These are phyloP conservation scores for Plebejus argus DNA, from an alignment of 2,888 invertebrate species.

Conservation along the genomic window DNA sequence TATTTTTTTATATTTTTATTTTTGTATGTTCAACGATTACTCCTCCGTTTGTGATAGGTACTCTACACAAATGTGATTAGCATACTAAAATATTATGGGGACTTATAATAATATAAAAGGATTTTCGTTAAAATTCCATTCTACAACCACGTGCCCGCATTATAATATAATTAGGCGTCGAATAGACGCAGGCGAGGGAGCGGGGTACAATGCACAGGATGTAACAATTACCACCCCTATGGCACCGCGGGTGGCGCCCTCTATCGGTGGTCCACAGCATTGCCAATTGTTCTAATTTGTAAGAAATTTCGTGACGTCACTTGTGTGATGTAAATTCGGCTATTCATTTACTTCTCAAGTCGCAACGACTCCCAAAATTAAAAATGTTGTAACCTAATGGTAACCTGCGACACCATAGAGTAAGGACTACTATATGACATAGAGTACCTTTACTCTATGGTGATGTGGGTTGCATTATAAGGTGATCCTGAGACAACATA, in stretches of 20 bases:
- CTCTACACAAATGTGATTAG: not conserved
- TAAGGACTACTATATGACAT: too few species aligned
- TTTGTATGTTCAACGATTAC: too few species aligned
- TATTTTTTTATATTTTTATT: too few species aligned
- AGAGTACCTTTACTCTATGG: too few species aligned
- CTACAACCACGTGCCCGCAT: not conserved
- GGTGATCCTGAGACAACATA: too few species aligned
- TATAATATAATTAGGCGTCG: not conserved
- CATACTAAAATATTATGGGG: not conserved
- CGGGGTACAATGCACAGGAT: not conserved
- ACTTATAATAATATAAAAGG: not conserved
- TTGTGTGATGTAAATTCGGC: not conserved
- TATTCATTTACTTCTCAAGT: not conserved
- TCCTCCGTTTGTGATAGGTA: too few species aligned
- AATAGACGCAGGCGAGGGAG: not conserved
- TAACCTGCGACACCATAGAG: too few species aligned
- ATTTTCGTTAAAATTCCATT: conserved; percentile 6
- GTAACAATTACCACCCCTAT: conserved; percentile 16
- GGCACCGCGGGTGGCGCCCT: not conserved
- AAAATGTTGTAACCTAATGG: too few species aligned
- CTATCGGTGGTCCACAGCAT: not conserved
- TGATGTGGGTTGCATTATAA: too few species aligned
- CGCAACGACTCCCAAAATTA: not conserved
- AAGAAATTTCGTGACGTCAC: not conserved
- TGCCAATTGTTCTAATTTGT: not conserved